Percentiles rank a stretch among this genome's conserved stretches.
Conservation (phyloP, 2,113 vertebrate genomes). For the Passer montanus region DNA sequence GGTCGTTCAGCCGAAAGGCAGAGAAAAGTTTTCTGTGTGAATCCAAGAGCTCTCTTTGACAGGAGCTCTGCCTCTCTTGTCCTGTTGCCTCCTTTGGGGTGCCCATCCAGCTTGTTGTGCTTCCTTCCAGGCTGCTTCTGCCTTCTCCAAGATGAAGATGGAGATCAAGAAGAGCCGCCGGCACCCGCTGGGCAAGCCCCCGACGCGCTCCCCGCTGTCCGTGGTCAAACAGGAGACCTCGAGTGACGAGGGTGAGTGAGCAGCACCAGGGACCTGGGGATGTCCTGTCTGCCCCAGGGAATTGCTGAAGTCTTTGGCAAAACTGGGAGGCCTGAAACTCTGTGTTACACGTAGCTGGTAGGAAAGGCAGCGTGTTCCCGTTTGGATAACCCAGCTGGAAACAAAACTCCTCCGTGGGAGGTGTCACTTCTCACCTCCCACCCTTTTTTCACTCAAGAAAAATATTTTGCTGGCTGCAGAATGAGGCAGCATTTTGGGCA, state of each 20-base stretch:
- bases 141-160: constrained; percentile 85
- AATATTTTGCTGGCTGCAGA: constrained; percentile 28
- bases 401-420: not conserved
- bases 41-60: not conserved
- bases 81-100: not conserved
- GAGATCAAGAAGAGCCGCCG: constrained; percentile 95
- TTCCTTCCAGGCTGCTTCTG: constrained; percentile 65
- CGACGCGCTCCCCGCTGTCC: constrained; percentile 86
- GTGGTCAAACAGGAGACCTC: constrained; percentile 92
- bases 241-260: constrained; percentile 85
- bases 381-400: constrained; percentile 14
- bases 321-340: not conserved
- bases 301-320: not conserved
- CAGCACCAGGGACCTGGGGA: rapidly evolving
- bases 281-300: not conserved
- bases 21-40: not conserved
- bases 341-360: not conserved
- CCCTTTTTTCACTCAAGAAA: not conserved
- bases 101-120: not conserved
- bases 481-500: not conserved
- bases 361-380: not conserved
- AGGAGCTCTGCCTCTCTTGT: not conserved
- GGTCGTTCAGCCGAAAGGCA: not conserved
- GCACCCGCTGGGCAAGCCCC: constrained; percentile 91
- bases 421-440: constrained; percentile 23